Percentiles rank a stretch among this genome's conserved stretches.
Evolutionary conservation across 2,113 vertebrate genomes (phyloP).

Genomic region (Hipposideros armiger): DNA sequence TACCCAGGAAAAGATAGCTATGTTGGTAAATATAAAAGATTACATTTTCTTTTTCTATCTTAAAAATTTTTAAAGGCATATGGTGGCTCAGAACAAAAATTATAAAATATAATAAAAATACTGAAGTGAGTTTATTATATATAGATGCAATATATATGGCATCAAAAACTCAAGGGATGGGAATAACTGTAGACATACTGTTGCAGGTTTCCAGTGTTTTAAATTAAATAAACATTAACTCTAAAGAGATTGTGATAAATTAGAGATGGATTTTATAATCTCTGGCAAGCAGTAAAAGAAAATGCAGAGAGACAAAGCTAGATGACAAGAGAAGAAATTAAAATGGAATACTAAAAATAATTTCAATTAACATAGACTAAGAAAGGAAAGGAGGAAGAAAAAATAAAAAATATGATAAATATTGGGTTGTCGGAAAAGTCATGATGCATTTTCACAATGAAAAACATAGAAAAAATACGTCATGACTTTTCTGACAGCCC

Average conservation of each 20-base stretch:
- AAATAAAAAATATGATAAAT: not conserved
- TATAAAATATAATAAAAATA: not conserved
- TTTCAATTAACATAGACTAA: not conserved
- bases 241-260: not conserved
- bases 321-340: not conserved
- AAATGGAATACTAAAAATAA: not conserved
- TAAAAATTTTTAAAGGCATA: not conserved
- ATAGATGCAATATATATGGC: not conserved
- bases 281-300: not conserved
- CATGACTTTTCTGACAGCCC: too few relatives aligned
- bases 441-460: too few relatives aligned
- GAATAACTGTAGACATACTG: not conserved
- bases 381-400: not conserved
- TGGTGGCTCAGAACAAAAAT: not conserved
- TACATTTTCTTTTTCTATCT: not conserved
- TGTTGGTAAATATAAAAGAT: not conserved
- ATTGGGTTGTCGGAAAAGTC: too few relatives aligned
- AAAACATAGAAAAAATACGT: too few relatives aligned
- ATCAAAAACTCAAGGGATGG: not conserved
- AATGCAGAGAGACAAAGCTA: not conserved
- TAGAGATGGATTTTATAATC: not conserved
- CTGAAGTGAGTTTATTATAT: not conserved
- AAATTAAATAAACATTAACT: not conserved
- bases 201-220: not conserved
- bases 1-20: not conserved